Percentiles rank a stretch among this genome's conserved stretches.
phyloP scores from a whole-genome alignment of 2,797 vertebrate genomes.

The Phoebastria nigripes region DNA sequence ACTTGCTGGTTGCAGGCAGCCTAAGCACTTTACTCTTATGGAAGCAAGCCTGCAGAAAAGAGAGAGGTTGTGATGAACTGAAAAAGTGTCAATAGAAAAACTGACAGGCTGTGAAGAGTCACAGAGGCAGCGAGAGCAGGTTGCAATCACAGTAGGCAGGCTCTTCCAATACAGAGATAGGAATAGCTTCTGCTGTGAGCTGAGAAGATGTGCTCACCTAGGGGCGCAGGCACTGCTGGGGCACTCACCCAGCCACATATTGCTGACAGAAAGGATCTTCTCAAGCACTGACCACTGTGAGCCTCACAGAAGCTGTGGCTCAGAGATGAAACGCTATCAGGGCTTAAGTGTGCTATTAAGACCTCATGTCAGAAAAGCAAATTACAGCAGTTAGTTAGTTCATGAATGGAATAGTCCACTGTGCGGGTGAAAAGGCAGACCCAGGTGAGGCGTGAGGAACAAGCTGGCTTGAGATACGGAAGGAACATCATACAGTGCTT shows the following conservation, averaged over 20 bases:
- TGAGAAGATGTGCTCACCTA: constrained; percentile 14
- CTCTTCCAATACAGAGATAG: constrained; percentile 19
- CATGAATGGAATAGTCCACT: background rate
- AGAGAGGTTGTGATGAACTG: constrained; percentile 41
- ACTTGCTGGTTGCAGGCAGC: background rate
- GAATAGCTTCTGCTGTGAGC: constrained; percentile 26
- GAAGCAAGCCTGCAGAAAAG: constrained; percentile 20
- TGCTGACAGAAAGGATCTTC: background rate
- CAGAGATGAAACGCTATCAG: background rate
- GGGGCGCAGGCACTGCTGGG: background rate
- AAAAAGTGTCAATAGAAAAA: constrained; percentile 50
- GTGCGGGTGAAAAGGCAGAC: background rate
- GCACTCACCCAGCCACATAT: background rate
- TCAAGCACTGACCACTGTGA: background rate
- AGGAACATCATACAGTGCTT: background rate
- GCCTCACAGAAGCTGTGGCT: background rate
- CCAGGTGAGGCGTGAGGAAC: background rate
- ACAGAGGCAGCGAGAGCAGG: constrained; percentile 45
- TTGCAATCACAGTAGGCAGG: constrained; percentile 33
- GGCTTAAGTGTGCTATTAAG: background rate
- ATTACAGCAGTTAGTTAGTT: background rate
- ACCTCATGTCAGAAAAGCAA: background rate
- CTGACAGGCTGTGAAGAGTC: constrained; percentile 63
- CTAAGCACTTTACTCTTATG: background rate
- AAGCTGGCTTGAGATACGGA: background rate